Base-by-base conservation (phyloP, 2,797 vertebrate species). In the Agapornis canus region DNA sequence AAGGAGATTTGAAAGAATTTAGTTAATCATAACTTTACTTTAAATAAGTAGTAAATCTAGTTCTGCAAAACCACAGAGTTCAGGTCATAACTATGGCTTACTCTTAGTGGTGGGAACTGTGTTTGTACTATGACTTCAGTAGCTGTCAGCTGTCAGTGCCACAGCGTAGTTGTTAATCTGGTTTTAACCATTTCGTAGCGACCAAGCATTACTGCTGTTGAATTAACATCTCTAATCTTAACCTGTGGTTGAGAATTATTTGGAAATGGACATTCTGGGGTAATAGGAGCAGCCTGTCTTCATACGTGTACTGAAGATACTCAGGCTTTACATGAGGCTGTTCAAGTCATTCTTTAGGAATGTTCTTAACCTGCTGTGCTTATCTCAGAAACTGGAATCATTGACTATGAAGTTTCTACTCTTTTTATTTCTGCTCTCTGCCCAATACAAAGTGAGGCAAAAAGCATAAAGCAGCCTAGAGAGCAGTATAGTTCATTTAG, bases 391-490 rank as follows among this genome's bases (percentile, higher is more conserved):
- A 78, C n/a, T 71, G 31, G 25, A 66, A 69, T 87, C 66, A 78
- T 92, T 95, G 77, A 95, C 73, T 95, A 32, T 92, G 77, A 91
- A 70, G 88, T 90, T 97, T 96, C 97, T 95, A 95, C 22, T 90
- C 95, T 96, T 96, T 80, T 82, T 60, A 89, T 95, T 94, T 92
- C 68, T 72, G 61, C 96, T 97, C 91, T 96, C 95, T 35, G 73
- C 89, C 76, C 63, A 5, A 0, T 61, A 32, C 0, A 6, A 59
- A 11, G n/a, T 63, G 77, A 71, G 18, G 19, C 5, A 43, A 56
- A 56, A 77, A 77, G 70, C 61, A 72, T 19, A 40, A 92, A 95
- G 76, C 82, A 95, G 84, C 96, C 85, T 75, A 16, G 57, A 92
- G 63, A 47, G 39, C 5, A 1, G 21, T 37, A 12, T 14, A 70